Base-by-base conservation (phyloP, 1,140 invertebrate species). In the Monochamus saltuarius region DNA sequence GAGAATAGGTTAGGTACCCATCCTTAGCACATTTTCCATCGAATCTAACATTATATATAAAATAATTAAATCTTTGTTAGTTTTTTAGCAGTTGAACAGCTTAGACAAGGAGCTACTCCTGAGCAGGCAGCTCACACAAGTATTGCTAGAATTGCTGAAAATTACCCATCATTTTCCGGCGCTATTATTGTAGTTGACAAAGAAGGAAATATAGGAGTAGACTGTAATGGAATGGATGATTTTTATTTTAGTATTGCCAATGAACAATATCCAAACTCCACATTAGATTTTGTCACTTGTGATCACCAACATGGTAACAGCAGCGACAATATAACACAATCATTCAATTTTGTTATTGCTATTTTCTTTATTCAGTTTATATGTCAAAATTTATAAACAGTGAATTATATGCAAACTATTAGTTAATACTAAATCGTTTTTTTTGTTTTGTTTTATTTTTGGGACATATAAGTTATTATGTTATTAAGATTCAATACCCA, bases 71-170 rank as follows among this genome's bases (percentile, higher is more conserved):
- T 29, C 6, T 29, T 65, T 79, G 78, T 46, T 62, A 93, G 90
- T 80, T 89, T 94, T 65, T 69, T 94, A 22, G 89, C 93, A 0
- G 94, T 98, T 0, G 93, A 96, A 78, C 84, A 88, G 71, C 90
- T 98, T 89, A 82, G 92, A 38, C 75, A 78, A 9, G 94, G 94
- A 0, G 76, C 83, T 3, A 77, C 76, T 14, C 92, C 94, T 0
- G 73, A 63, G 0, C 74, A 80, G 57, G 92, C 92, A 1, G 89
- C 90, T 7, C 70, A 78, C 58, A 74, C 77, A 0, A 87, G 89
- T 0, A 79, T 95, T 7, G 61, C 70, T 17, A 80, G 90, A 56
- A 92, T 95, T 29, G 73, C 81, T 0, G 73, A 81, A 55, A 83
- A 88, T 75, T 91, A 93, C 79, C 90, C 93, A 2, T 75, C 82